These are phyloP conservation scores for Nycticorax nycticorax DNA, from an alignment of 2,113 vertebrate species.

Conservation along the genomic window DNA sequence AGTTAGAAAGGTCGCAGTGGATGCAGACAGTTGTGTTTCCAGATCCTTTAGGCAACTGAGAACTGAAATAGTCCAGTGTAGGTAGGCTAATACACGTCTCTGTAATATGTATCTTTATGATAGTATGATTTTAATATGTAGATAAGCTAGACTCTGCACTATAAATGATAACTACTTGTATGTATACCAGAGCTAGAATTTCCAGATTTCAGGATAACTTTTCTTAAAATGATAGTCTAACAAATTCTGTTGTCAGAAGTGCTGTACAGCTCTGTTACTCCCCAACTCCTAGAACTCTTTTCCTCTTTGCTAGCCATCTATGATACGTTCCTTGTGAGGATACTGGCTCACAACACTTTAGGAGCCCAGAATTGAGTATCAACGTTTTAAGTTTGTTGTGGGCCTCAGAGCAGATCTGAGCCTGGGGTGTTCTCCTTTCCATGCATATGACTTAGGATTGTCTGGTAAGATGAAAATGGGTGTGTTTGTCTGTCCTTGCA, in stretches of 20 bases:
- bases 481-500: conserved; percentile 38
- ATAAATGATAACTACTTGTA: neutral
- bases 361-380: neutral
- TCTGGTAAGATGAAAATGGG: neutral
- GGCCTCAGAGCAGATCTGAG: neutral
- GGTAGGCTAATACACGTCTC: neutral
- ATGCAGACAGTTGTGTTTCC: neutral
- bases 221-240: neutral
- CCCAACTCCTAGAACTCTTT: too few relatives aligned
- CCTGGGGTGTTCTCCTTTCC: neutral
- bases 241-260: neutral
- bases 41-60: neutral
- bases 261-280: neutral
- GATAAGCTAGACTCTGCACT: too few relatives aligned
- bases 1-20: neutral
- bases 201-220: neutral
- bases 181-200: neutral
- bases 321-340: rapidly evolving
- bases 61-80: neutral
- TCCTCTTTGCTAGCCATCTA: neutral
- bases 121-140: neutral
- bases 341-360: neutral
- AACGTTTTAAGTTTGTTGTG: neutral
- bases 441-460: rapidly evolving
- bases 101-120: neutral